Percentiles rank a stretch among this genome's conserved stretches.
Conservation (phyloP, 2,113 vertebrate genomes). For the Rhinichthys klamathensis region DNA sequence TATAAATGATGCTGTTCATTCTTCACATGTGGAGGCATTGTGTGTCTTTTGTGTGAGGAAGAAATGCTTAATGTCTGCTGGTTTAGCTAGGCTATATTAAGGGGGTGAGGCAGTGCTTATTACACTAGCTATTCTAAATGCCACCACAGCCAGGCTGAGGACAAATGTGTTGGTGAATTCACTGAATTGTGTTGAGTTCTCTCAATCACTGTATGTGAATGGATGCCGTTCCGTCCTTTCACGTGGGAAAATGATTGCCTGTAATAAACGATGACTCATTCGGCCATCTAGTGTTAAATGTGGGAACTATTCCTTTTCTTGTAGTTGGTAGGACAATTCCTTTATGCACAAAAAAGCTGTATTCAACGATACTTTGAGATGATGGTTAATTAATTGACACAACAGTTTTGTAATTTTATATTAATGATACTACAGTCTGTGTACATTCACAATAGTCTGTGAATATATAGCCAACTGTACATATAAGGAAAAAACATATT, state of each 20-base stretch:
- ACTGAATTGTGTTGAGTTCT: not conserved
- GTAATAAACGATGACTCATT: not conserved
- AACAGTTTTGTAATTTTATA: no score
- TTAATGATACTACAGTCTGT: no score
- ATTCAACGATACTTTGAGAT: no score
- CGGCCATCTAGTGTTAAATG: conserved; percentile 25
- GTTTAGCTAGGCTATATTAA: no score
- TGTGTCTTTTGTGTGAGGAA: not conserved
- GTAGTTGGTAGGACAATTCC: not conserved
- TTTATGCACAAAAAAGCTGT: not conserved
- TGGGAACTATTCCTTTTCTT: not conserved
- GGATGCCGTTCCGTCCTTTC: conserved; percentile 4
- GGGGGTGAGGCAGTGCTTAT: not conserved
- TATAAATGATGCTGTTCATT: not conserved
- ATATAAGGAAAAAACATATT: no score
- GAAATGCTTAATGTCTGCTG: conserved; percentile 5
- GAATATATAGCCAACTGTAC: no score
- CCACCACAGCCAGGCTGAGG: conserved; percentile 18
- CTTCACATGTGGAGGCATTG: not conserved
- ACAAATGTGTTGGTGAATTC: conserved; percentile 25
- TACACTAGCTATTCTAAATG: not conserved
- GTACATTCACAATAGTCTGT: no score
- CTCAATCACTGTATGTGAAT: not conserved
- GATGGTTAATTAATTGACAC: no score
- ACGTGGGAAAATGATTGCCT: not conserved